Base-by-base conservation (phyloP, 2,888 invertebrate species). In the Patella ulyssiponensis region DNA sequence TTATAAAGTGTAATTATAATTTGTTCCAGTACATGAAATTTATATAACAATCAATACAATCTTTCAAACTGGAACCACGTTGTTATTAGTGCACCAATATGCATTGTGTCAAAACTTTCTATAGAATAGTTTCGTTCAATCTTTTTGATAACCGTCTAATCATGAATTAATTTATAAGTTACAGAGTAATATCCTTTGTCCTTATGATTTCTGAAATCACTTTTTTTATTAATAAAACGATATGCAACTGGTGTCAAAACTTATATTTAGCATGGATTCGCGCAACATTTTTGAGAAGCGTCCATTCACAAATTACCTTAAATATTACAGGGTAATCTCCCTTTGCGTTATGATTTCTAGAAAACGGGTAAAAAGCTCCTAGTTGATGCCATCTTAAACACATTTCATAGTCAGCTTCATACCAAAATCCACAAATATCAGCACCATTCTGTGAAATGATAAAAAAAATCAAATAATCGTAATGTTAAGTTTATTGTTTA, bases 301-400 rank as follows among this genome's bases (percentile, higher is more conserved):
- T 4, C 5, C 33, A 33, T 33, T 33, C 4, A 33, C 7, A 33
- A 33, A 4, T 11, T 23, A 73, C 73, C 77, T 74, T 77, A 64
- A 79, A 79, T 44, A 75, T 56, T 2, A 64, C 71, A 53, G 74
- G 69, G 17, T 53, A 58, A 33, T 79, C 80, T 3, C 80, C 80
- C 15, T 52, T 53, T 52, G 71, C 87, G 72, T 89, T 86, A 76
- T 87, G 89, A 81, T 88, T 89, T 70, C 89, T 78, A 17, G 87
- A 74, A 77, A 86, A 89, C 0, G 95, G 95, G 86, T 95, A 92
- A 74, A 94, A 94, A 0, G 94, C 93, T 0, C 94, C 94, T 9
- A 94, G 93, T 89, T 94, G 93, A 81, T 94, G 94, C 95, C 95
- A 95, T 82, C 94, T 93, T 0, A 94, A 89, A 82, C 95, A 95